Base-by-base conservation (phyloP, 1,140 invertebrate genomes). In the Zaprionus taronus region DNA sequence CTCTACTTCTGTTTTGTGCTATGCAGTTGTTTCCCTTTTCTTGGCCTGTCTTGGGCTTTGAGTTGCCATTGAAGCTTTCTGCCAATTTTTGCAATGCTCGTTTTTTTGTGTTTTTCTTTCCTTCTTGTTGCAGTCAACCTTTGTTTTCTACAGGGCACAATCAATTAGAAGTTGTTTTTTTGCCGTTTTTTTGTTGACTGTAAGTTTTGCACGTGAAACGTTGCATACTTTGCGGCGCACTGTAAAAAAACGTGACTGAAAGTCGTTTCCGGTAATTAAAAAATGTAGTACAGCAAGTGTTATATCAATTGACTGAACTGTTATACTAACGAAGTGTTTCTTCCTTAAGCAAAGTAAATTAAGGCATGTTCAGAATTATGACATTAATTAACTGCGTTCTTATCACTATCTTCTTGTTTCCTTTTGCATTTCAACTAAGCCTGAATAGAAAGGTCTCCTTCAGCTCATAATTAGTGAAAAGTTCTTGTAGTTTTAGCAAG, bases 111-210 rank as follows among this genome's bases (percentile, higher is more conserved):
- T 31, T 31, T 17, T 47, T 38, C 7, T n/a, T 31, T 20, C 11
- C 17, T 28, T 47, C 22, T 28, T 47, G 20, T 51, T 63, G 60
- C 41, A n/a, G 58, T 60, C 31, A 22, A 55, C 47, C 44, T 63
- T 67, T 67, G 61, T 71, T 68, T 44, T 41, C 51, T 41, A 62
- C 51, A 47, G 41, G 26, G 36, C 47, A 58, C 83, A 86, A 80
- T 87, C 83, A 87, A 80, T 86, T 86, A 87, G 67, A 63, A 74
- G 51, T 65, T 34, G 53, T 79, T 78, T 79, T 79, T 66, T 49
- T 61, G 24, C 14, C 41, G 41, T 31, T 34, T 47, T 66, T 41
- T 28, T 34, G 11, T 11, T 31, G 9, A 31, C 28, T 9, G 28
- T 1, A 31, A 31, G 28, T 31, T 31, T 31, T 38, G 36, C 53